These are phyloP conservation scores for Dasypolia templi DNA, from an alignment of 2,888 invertebrate genomes.

Conservation along the genomic window DNA sequence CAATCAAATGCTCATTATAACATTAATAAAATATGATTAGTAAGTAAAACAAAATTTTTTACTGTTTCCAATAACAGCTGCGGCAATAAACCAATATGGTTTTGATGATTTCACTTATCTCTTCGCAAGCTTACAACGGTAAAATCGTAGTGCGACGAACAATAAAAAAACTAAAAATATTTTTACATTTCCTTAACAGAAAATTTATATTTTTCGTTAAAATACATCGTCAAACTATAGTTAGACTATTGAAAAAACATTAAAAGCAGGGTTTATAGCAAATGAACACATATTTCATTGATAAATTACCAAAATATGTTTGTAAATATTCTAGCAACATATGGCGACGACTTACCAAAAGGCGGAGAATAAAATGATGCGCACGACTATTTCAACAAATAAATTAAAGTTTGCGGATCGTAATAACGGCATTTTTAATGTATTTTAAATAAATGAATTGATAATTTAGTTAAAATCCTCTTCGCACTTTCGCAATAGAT, in stretches of 20 bases:
- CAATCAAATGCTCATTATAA: neutral
- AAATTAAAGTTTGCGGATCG: slow-evolving; percentile 86
- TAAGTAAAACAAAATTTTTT: neutral
- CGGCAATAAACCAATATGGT: slow-evolving; percentile 12
- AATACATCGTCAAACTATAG: neutral
- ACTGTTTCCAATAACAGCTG: neutral
- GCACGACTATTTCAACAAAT: slow-evolving; percentile 88
- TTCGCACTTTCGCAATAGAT: slow-evolving; percentile 39
- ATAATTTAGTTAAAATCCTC: slow-evolving; percentile 43
- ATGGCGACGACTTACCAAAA: slow-evolving; percentile 89
- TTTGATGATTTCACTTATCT: slow-evolving; percentile 44
- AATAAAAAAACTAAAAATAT: slow-evolving; percentile 3
- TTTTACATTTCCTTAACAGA: slow-evolving; percentile 11
- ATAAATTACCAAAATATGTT: slow-evolving; percentile 63
- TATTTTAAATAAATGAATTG: slow-evolving; percentile 49
- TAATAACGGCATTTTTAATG: slow-evolving; percentile 83
- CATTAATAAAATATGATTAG: neutral
- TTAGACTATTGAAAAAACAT: neutral
- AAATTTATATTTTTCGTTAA: neutral
- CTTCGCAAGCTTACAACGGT: slow-evolving; percentile 15
- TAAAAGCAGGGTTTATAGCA: neutral
- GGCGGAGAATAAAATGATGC: slow-evolving; percentile 85
- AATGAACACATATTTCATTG: slow-evolving; percentile 61
- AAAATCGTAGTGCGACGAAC: slow-evolving; percentile 7
- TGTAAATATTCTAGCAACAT: slow-evolving; percentile 67